phyloP scores from a whole-genome alignment of 2,888 invertebrate genomes.

The Trypoxylon attenuatum region DNA sequence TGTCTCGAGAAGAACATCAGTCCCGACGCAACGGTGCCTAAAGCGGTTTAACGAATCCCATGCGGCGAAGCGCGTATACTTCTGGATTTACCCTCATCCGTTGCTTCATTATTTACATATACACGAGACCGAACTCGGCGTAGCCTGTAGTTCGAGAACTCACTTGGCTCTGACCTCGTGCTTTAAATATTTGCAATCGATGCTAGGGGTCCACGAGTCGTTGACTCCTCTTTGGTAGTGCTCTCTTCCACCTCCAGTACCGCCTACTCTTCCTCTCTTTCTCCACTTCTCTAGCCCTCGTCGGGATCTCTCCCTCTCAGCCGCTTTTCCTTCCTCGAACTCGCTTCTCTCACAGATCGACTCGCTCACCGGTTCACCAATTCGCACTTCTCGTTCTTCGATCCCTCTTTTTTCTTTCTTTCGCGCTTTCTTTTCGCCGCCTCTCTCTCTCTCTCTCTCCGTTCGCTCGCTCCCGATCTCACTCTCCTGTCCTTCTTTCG shows the following conservation, averaged over 20 bases:
- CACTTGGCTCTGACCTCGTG: constrained; percentile 59
- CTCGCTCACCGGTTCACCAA: neutral
- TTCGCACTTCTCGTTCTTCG: constrained; percentile 2
- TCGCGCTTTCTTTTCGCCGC: neutral
- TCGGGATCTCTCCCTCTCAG: neutral
- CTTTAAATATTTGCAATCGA: constrained; percentile 72
- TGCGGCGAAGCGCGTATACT: constrained; percentile 13
- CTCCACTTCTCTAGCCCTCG: neutral
- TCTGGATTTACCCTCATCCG: constrained; percentile 20
- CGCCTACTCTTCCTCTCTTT: neutral
- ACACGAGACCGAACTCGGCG: constrained; percentile 10
- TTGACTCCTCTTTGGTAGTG: constrained; percentile 65
- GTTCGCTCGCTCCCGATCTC: neutral
- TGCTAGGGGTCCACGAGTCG: constrained; percentile 63
- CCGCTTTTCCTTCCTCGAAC: neutral
- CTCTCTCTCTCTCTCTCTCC: constrained; percentile 2
- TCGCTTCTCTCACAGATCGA: neutral
- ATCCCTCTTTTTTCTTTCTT: constrained; percentile 2
- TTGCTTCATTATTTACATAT: constrained; percentile 42
- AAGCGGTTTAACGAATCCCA: constrained; percentile 34
- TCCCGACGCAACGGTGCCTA: constrained; percentile 10
- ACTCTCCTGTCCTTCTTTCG: constrained; percentile 1
- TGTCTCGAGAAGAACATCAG: neutral
- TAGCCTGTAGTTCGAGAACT: constrained; percentile 23
- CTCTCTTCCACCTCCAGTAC: too few relatives aligned